Percentiles rank a stretch among this genome's conserved stretches.
Conservation (phyloP, 2,888 invertebrate species). For the Microctonus hyperodae region DNA sequence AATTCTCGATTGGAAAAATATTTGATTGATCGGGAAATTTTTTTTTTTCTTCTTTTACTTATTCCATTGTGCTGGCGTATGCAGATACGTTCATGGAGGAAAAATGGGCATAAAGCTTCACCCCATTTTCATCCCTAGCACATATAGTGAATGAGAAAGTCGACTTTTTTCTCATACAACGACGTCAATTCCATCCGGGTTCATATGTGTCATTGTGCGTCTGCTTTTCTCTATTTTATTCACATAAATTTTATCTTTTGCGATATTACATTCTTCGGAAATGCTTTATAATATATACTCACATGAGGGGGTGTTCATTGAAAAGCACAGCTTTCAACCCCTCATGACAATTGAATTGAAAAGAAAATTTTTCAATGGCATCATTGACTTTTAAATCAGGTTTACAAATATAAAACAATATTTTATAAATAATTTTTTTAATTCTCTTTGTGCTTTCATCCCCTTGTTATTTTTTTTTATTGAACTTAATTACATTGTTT, state of each 20-base stretch:
- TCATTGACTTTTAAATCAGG: too few species aligned
- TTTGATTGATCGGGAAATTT: not conserved
- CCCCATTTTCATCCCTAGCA: not conserved
- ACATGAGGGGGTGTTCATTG: not conserved
- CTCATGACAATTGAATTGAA: too few species aligned
- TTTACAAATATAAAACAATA: too few species aligned
- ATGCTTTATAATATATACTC: slow-evolving; percentile 13
- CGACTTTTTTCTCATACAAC: not conserved
- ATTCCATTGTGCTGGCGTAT: not conserved
- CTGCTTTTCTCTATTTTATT: not conserved
- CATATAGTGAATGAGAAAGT: not conserved
- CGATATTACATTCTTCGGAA: not conserved
- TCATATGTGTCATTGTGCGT: not conserved
- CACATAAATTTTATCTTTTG: not conserved
- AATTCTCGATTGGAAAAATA: not conserved
- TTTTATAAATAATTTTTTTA: too few species aligned
- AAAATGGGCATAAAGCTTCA: not conserved
- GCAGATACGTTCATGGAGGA: not conserved
- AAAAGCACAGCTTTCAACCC: not conserved
- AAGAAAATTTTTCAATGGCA: too few species aligned
- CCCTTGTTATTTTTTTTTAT: too few species aligned
- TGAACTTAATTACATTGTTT: too few species aligned
- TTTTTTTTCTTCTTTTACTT: not conserved
- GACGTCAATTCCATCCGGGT: not conserved
- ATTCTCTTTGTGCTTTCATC: too few species aligned